Evolutionary conservation across 1,140 invertebrate species (phyloP).

Genomic region (Penaeus indicus): DNA sequence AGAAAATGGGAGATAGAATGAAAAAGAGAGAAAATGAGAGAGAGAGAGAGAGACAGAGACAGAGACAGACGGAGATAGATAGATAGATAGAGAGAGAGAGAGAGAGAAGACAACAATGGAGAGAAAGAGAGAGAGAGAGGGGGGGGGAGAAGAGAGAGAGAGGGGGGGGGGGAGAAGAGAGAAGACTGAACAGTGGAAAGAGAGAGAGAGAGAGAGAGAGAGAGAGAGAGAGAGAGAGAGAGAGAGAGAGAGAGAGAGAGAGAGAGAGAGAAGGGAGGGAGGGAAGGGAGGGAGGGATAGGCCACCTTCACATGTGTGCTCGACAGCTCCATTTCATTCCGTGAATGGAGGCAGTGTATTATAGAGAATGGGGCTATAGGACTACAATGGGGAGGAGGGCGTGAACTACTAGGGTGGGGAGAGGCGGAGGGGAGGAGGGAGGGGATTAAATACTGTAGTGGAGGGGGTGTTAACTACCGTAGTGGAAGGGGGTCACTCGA

Average conservation of each 20-base stretch:
- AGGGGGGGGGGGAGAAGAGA: conserved; percentile 9
- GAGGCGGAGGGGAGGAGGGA: background rate
- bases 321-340: background rate
- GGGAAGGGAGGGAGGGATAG: background rate
- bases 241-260: conserved; percentile 28
- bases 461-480: background rate
- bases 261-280: background rate
- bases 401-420: background rate
- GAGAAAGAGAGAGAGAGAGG: conserved; percentile 13
- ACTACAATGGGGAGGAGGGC: background rate
- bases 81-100: background rate
- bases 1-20: background rate
- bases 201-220: conserved; percentile 14
- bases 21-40: background rate
- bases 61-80: background rate
- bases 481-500: no score
- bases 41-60: conserved; percentile 4
- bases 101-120: conserved; percentile 13
- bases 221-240: conserved; percentile 31
- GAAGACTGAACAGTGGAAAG: conserved; percentile 7
- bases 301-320: conserved; percentile 13
- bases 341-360: no score
- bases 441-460: background rate
- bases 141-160: conserved; percentile 13
- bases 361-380: no score